These are phyloP conservation scores for Linyphia triangularis DNA, from an alignment of 2,888 invertebrate species.

Conservation along the genomic window DNA sequence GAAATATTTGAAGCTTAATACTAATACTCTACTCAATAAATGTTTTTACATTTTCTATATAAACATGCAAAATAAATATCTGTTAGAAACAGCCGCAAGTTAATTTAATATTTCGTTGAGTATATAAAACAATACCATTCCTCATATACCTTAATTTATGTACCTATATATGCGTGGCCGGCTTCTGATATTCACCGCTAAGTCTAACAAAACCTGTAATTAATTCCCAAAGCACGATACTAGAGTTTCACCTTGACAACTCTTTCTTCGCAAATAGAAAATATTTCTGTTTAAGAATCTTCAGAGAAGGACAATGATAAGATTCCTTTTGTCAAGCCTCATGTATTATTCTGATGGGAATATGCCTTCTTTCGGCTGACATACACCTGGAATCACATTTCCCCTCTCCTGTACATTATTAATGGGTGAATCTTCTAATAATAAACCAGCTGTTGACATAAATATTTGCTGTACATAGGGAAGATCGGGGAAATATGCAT, in stretches of 20 bases:
- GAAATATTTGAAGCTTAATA: too few species aligned
- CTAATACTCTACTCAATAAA: too few species aligned
- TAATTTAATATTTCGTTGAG: too few species aligned
- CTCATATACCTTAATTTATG: too few species aligned
- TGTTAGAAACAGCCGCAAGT: too few species aligned
- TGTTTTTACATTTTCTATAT: too few species aligned
- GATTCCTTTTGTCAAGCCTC: neutral
- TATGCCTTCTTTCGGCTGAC: constrained; percentile 40
- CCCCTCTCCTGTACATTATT: constrained; percentile 32
- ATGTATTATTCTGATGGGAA: constrained; percentile 41
- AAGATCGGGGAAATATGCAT: neutral
- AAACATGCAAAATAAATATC: too few species aligned
- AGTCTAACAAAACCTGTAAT: neutral
- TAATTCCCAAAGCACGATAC: neutral
- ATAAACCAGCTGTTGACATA: constrained; percentile 59
- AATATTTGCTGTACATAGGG: constrained; percentile 28
- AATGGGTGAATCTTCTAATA: constrained; percentile 47
- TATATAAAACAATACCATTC: too few species aligned
- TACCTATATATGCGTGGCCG: too few species aligned
- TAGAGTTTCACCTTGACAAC: too few species aligned
- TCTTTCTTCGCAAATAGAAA: neutral
- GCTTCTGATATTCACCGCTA: too few species aligned
- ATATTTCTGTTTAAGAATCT: neutral
- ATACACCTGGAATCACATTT: constrained; percentile 31
- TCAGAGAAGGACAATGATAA: neutral